Evolutionary conservation across 2,888 invertebrate species (phyloP).

Genomic region (Leptopterna dolabrata): DNA sequence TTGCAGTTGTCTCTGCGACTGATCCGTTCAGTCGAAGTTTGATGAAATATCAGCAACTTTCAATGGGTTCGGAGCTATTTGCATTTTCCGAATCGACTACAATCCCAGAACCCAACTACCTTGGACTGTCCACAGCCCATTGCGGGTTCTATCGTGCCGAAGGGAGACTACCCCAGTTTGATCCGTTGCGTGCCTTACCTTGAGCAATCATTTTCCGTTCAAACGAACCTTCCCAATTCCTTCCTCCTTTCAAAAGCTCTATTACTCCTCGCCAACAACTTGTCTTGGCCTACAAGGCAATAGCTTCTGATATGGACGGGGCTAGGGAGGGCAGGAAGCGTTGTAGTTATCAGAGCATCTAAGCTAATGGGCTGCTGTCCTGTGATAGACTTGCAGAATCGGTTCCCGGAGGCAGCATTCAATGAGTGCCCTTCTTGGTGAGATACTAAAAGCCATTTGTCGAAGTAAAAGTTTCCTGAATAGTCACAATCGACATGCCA

Average conservation of each 20-base stretch:
- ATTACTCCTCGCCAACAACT: constrained; percentile 4
- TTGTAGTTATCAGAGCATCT: constrained; percentile 28
- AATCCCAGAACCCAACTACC: neutral
- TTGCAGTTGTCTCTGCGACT: too few species aligned
- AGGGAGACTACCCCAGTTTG: constrained; percentile 23
- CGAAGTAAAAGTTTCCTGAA: neutral
- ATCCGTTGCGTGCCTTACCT: neutral
- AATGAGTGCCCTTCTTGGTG: neutral
- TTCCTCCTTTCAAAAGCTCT: neutral
- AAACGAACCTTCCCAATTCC: neutral
- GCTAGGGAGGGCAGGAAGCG: neutral
- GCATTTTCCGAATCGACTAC: too few species aligned
- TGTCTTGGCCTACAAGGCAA: neutral
- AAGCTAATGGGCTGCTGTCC: neutral
- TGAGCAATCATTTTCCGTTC: neutral
- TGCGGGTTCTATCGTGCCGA: neutral
- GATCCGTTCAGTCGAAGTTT: too few species aligned
- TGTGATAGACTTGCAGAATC: neutral
- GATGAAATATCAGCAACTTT: too few species aligned
- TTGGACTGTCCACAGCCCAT: neutral
- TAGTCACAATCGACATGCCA: neutral
- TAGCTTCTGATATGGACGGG: neutral
- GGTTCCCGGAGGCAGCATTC: neutral
- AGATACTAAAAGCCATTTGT: neutral
- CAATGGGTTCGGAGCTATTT: too few species aligned